These are phyloP conservation scores for Emys orbicularis DNA, from an alignment of 2,797 vertebrate species.

Conservation along the genomic window DNA sequence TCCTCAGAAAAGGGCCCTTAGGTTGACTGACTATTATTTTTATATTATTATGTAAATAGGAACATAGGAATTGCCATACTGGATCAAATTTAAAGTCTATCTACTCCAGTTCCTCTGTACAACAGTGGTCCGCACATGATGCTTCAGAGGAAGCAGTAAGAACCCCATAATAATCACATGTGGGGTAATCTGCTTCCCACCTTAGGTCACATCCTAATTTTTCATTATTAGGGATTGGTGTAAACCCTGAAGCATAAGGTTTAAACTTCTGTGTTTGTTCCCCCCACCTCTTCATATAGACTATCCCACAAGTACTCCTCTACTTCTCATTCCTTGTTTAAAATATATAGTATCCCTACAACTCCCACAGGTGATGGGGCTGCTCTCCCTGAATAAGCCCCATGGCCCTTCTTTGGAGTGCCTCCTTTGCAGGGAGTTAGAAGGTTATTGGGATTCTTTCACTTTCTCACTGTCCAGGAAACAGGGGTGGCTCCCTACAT, in stretches of 20 bases:
- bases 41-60: conserved; percentile 35
- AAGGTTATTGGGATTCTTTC: not conserved
- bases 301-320: not conserved
- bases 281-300: not conserved
- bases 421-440: not conserved
- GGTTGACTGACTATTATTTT: not conserved
- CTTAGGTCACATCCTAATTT: conserved; percentile 18
- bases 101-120: conserved; percentile 24
- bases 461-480: not conserved
- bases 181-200: conserved; percentile 62
- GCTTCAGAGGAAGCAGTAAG: conserved; percentile 39
- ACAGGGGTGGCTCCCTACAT: not conserved
- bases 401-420: not conserved
- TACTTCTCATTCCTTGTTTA: not conserved
- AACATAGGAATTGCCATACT: not conserved
- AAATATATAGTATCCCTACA: not conserved
- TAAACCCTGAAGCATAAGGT: conserved; percentile 54
- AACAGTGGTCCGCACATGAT: conserved; percentile 12
- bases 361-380: not conserved
- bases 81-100: not conserved
- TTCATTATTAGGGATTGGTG: conserved; percentile 68
- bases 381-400: not conserved
- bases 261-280: not conserved
- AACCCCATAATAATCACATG: conserved; percentile 46
- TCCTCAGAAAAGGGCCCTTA: conserved; percentile 29